phyloP scores from a whole-genome alignment of 1,140 invertebrate species.

The Lepidotrigona ventralis region DNA sequence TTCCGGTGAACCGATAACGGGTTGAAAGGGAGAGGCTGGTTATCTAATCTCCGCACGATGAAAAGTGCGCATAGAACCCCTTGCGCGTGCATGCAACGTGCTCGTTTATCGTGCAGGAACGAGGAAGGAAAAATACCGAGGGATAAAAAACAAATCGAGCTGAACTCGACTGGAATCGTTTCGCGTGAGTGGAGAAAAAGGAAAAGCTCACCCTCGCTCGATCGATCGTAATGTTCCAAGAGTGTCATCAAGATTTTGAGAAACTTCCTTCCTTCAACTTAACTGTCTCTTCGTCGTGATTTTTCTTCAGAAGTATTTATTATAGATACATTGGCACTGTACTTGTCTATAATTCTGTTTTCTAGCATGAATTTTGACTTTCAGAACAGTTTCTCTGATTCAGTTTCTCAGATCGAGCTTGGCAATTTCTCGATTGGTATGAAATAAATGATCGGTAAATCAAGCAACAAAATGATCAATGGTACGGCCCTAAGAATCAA shows the following conservation, averaged over 20 bases:
- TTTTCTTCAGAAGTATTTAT: not conserved
- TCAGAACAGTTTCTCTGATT: too few species aligned
- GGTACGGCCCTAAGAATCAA: too few species aligned
- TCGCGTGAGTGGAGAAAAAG: not conserved
- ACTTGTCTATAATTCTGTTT: not conserved
- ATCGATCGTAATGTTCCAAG: not conserved
- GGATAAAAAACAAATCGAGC: not conserved
- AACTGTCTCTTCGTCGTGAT: not conserved
- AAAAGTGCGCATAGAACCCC: not conserved
- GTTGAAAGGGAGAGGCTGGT: not conserved
- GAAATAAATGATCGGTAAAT: too few species aligned
- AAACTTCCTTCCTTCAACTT: not conserved
- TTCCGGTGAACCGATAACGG: not conserved
- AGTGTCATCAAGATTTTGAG: not conserved
- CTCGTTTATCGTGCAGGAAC: constrained; percentile 29
- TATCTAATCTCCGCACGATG: constrained; percentile 31
- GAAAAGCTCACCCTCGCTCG: not conserved
- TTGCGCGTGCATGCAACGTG: constrained; percentile 27
- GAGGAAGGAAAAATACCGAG: too few species aligned
- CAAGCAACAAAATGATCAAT: too few species aligned
- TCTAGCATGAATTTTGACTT: too few species aligned
- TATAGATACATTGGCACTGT: not conserved
- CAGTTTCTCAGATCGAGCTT: too few species aligned
- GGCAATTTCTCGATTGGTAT: too few species aligned
- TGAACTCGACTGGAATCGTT: not conserved